phyloP scores from a whole-genome alignment of 1,140 invertebrate species.

The Drosophila asahinai region DNA sequence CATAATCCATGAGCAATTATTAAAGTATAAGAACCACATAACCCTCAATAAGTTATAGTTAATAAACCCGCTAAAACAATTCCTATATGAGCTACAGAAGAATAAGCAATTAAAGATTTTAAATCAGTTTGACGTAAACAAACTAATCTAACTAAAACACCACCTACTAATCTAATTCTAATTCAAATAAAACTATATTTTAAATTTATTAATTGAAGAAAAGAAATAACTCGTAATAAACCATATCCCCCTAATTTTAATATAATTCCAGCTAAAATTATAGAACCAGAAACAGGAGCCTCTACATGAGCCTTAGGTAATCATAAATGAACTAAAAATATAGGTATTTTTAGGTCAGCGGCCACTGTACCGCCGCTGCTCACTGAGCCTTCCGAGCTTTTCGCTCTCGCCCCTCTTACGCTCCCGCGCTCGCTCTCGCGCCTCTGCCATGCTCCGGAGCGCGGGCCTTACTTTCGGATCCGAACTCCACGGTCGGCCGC shows the following conservation, averaged over 20 bases:
- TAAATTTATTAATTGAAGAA: conserved; percentile 84
- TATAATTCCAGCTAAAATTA: conserved; percentile 90
- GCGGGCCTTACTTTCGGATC: too few relatives aligned
- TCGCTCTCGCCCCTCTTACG: too few relatives aligned
- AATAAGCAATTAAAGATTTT: conserved; percentile 61
- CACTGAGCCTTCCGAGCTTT: too few relatives aligned
- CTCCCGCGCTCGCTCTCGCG: too few relatives aligned
- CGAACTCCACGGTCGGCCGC: too few relatives aligned
- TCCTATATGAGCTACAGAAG: conserved; percentile 57
- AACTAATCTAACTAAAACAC: conserved; percentile 86
- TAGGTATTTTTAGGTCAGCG: conserved; percentile 90
- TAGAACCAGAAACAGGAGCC: conserved; percentile 89
- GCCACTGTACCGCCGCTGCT: too few relatives aligned
- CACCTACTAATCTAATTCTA: conserved; percentile 86
- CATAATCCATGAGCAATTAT: conserved; percentile 89
- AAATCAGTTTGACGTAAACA: conserved; percentile 87
- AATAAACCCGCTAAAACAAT: conserved; percentile 84
- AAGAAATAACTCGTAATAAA: conserved; percentile 86
- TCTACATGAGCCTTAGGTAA: conserved; percentile 91
- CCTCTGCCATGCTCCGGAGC: too few relatives aligned
- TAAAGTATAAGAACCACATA: conserved; percentile 86
- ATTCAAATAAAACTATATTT: conserved; percentile 85
- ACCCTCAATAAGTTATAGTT: conserved; percentile 86
- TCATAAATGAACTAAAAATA: conserved; percentile 90
- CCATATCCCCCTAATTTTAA: conserved; percentile 90